Percentiles rank a stretch among this genome's conserved stretches.
These are phyloP conservation scores for Drosophila meridionalis DNA, from an alignment of 2,888 invertebrate genomes.

Conservation along the genomic window DNA sequence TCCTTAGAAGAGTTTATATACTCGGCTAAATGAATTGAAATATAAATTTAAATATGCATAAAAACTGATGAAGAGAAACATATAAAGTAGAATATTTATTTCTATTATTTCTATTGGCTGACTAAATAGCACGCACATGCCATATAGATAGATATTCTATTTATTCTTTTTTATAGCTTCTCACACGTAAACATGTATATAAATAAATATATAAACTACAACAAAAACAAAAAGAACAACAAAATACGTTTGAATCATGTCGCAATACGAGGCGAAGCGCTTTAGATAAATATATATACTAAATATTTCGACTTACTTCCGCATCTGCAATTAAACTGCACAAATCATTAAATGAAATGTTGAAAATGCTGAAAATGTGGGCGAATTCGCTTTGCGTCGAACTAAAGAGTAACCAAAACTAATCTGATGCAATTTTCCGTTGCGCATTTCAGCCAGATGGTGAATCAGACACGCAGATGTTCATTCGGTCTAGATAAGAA, in stretches of 20 bases:
- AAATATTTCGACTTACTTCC: constrained; percentile 36
- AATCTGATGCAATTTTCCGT: constrained; percentile 16
- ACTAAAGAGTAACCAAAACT: not conserved
- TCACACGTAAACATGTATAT: not conserved
- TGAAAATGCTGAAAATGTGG: constrained; percentile 13
- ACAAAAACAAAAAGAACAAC: too few species aligned
- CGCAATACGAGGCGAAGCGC: not conserved
- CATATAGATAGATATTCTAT: constrained; percentile 11
- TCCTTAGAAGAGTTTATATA: constrained; percentile 4
- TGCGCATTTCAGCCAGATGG: constrained; percentile 10
- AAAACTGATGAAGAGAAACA: not conserved
- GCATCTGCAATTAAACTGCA: constrained; percentile 50
- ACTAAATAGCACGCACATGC: constrained; percentile 21
- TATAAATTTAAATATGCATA: constrained; percentile 7
- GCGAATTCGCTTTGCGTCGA: constrained; percentile 2
- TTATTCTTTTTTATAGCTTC: constrained; percentile 2
- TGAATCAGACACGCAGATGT: constrained; percentile 5
- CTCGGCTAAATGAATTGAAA: not conserved
- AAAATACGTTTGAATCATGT: constrained; percentile 6
- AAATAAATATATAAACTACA: constrained; percentile 1
- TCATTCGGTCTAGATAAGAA: constrained; percentile 6
- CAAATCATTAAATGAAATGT: constrained; percentile 26
- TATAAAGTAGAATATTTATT: constrained; percentile 6
- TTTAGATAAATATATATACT: not conserved
- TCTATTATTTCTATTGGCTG: not conserved